Base-by-base conservation (phyloP, 2,888 invertebrate species). In the Aleiodes leptofemur region DNA sequence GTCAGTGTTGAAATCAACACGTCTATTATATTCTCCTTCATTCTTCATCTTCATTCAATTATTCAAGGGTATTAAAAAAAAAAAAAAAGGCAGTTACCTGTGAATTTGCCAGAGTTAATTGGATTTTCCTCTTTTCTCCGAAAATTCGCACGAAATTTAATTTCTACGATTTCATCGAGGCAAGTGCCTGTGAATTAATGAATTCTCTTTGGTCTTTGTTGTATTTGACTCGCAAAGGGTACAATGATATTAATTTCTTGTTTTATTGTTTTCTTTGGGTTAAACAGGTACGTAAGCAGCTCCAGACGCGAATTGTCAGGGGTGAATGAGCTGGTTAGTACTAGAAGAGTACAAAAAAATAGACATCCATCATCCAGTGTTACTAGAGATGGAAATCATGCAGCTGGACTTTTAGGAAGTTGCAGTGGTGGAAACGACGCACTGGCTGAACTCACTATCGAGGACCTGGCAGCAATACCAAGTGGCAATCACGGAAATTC, bases 381-480 rank as follows among this genome's bases (percentile, higher is more conserved):
- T 72, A 83, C 86, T 79, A 83, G 85, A 76, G 86, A 87, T 87
- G 87, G 84, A 76, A 81, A 57, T 78, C 76, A 66, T 73, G 75
- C 43, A 70, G 80, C 71, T 68, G 86, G 86, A 69, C 77, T 86
- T 75, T 79, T 87, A 86, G 86, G 86, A 69, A 85, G 86, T 59
- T 88, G 87, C 81, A 88, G 87, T 78, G 88, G 87, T 71, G 87
- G 87, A 70, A 87, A 79, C 83, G 87, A 87, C 88, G 88, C 88
- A 79, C 86, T 88, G 86, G 86, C 89, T 51, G 87, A 87, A 79
- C 82, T 88, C 78, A 87, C 87, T 70, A 86, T 87, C 83, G 88
- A 88, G 87, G 88, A 88, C 84, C 87, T 87, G 88, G 88, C 88
- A 82, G 87, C 88, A 78, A 86, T 87, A 82, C 87, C 88, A 80